Evolutionary conservation across 2,888 invertebrate species (phyloP).

Genomic region (Mylabris sibirica): DNA sequence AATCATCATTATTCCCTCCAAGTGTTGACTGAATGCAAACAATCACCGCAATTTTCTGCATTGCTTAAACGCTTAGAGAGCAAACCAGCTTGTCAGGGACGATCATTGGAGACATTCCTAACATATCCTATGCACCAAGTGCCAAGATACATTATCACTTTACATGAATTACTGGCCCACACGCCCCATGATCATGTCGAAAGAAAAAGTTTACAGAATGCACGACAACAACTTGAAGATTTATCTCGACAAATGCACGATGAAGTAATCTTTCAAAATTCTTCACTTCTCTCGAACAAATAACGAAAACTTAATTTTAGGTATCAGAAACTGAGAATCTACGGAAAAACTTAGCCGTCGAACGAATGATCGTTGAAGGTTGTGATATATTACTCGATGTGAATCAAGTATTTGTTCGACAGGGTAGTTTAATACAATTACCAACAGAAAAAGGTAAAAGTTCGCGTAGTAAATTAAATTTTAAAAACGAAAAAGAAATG

Average conservation of each 20-base stretch:
- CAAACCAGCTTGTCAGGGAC: slow-evolving; percentile 84
- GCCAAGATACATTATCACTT: slow-evolving; percentile 89
- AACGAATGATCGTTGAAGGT: slow-evolving; percentile 92
- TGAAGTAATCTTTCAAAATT: slow-evolving; percentile 65
- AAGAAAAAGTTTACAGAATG: slow-evolving; percentile 86
- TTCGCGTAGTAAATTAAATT: slow-evolving; percentile 69
- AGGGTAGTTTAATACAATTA: slow-evolving; percentile 82
- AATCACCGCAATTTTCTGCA: slow-evolving; percentile 79
- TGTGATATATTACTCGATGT: slow-evolving; percentile 92
- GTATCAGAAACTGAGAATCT: slow-evolving; percentile 93
- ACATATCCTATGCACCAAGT: slow-evolving; percentile 97
- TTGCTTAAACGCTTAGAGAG: slow-evolving; percentile 82
- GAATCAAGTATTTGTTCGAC: slow-evolving; percentile 91
- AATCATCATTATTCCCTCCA: slow-evolving; percentile 95
- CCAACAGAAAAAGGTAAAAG: slow-evolving; percentile 67
- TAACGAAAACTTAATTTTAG: slow-evolving; percentile 57
- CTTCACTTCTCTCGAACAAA: neutral
- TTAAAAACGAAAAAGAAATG: slow-evolving; percentile 73
- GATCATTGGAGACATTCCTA: slow-evolving; percentile 86
- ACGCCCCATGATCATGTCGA: slow-evolving; percentile 95
- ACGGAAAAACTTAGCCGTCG: slow-evolving; percentile 88
- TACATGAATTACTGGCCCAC: slow-evolving; percentile 89
- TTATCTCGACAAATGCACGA: slow-evolving; percentile 87
- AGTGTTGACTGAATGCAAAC: slow-evolving; percentile 91
- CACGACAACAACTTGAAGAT: slow-evolving; percentile 86